Evolutionary conservation across 2,113 vertebrate genomes (phyloP), one percentile per base, ranked within the genome.

Genomic region (Tragelaphus buxtoni): DNA sequence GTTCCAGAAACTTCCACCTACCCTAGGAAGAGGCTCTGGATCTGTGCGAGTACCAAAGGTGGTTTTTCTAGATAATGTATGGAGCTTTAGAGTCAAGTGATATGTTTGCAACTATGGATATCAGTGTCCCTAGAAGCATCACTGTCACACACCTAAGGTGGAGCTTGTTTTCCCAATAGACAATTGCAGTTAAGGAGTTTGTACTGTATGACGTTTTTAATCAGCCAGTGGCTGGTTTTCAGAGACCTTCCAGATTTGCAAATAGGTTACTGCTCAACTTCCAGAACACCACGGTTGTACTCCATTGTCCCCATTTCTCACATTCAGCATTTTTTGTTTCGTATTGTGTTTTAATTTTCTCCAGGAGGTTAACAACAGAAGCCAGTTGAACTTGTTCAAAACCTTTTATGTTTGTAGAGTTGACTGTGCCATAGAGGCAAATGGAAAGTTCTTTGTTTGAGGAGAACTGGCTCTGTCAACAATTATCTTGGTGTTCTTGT

Each of bases 301-400:
- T 65, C 56, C 32, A 47, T 89, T 95, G 85, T 96, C 65, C 53
- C 53, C n/a, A 63, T 93, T 32, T 49, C 45, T 88, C 28, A 22
- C 81, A 35, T 74, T 96, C 53, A 63, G 53, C 42, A 86, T 88
- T 74, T 95, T 42, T 81, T 76, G 91, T 94, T 96, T 96, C 95
- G 69, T 77, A 24, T 35, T 91, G 94, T 56, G 87, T 83, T 94
- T 88, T 84, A 94, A 96, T 63, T 95, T 93, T 74, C 82, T 39
- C 63, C 39, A 63, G 58, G 82, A 91, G n/a, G 35, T 88, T 95
- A 95, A 88, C 85, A 90, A 55, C 77, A 72, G 13, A 32, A 58
- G 47, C 92, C 88, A 47, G 76, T 30, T 60, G 86, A 89, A 96
- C 89, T 69, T 90, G 95, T 97, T 90, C 79, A 55, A 94, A 94